Evolutionary conservation across 2,113 vertebrate species (phyloP).

Genomic region (Mastomys coucha): DNA sequence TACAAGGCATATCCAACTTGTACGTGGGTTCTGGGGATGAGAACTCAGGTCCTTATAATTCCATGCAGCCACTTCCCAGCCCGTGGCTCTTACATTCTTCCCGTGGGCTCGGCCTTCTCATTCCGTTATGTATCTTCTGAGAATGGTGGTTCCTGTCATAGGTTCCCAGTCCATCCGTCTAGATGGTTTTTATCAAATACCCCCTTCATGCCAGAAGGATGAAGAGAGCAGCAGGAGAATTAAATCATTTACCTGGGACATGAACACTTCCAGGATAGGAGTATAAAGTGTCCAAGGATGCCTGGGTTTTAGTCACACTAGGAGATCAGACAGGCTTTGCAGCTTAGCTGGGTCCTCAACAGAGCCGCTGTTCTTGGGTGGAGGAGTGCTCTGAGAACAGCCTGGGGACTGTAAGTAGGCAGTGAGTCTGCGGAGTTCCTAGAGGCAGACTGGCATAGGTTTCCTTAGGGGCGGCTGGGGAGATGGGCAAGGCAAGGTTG

Average conservation of each 20-base stretch:
- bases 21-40: background rate
- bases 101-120: background rate
- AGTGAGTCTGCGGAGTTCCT: background rate
- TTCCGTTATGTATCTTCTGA: background rate
- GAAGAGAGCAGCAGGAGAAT: background rate
- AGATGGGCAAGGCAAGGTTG: background rate
- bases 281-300: background rate
- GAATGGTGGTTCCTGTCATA: background rate
- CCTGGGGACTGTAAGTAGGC: too few relatives aligned
- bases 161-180: background rate
- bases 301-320: background rate
- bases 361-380: background rate
- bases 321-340: background rate
- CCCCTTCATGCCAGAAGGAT: background rate
- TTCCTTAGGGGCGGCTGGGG: background rate
- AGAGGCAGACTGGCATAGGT: background rate
- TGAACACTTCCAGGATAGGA: background rate
- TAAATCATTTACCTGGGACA: background rate
- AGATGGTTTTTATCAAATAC: background rate
- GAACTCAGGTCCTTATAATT: too few relatives aligned
- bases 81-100: background rate
- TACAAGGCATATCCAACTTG: background rate
- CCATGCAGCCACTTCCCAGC: background rate
- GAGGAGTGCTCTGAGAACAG: background rate
- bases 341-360: background rate